A percentile compares a stretch with the other conserved stretches of the same genome.
Conservation (phyloP, 2,113 vertebrate species). For the Chionodraco myersi region DNA sequence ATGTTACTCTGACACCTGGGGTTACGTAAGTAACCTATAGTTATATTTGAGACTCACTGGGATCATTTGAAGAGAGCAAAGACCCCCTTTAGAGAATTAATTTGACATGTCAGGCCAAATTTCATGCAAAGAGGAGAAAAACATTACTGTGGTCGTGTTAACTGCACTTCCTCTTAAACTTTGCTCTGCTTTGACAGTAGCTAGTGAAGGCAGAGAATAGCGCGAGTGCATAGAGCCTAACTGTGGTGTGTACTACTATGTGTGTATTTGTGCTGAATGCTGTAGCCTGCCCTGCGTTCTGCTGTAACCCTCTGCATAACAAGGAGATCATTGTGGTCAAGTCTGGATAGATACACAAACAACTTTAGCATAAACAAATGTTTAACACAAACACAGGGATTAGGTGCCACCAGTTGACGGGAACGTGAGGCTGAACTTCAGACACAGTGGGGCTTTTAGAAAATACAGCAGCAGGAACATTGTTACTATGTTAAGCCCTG, state of each 20-base stretch:
- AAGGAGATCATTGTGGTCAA: constrained; percentile 59
- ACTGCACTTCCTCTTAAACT: constrained; percentile 64
- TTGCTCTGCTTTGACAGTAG: constrained; percentile 26
- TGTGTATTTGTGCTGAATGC: neutral
- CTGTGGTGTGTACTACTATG: constrained; percentile 4
- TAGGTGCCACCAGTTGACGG: neutral
- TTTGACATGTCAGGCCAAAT: neutral
- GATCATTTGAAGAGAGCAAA: neutral
- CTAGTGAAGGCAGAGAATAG: constrained; percentile 15
- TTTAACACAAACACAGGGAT: neutral
- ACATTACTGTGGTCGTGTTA: constrained; percentile 24
- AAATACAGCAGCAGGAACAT: neutral
- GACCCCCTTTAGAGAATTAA: neutral
- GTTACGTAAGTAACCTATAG: no score
- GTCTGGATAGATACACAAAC: constrained; percentile 17
- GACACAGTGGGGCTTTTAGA: neutral
- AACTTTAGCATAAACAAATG: constrained; percentile 29
- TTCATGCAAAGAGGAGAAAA: constrained; percentile 24
- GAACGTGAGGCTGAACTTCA: neutral
- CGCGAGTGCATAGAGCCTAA: constrained; percentile 18
- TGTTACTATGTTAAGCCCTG: neutral
- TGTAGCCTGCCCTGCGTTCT: constrained; percentile 14
- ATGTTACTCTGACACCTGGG: no score
- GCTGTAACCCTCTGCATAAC: constrained; percentile 35
- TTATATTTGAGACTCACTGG: neutral